These are phyloP conservation scores for Drosophila longiperda DNA, from an alignment of 2,888 invertebrate genomes.

Conservation along the genomic window DNA sequence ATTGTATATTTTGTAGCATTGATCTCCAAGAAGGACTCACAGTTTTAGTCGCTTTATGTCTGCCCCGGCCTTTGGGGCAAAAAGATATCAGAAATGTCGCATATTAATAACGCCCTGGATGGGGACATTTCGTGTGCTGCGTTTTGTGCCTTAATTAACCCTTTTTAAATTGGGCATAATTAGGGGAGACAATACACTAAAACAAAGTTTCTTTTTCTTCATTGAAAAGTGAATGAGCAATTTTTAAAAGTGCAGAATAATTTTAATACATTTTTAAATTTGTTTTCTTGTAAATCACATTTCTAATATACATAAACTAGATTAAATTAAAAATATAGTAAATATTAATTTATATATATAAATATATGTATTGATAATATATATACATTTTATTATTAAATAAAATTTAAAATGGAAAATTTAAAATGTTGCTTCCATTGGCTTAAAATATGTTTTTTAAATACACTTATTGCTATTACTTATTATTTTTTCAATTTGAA, in stretches of 20 bases:
- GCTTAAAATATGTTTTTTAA: not conserved
- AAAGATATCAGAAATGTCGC: constrained; percentile 80
- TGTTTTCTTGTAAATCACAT: not conserved
- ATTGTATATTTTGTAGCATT: constrained; percentile 65
- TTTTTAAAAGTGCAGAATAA: not conserved
- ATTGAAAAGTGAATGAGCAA: not conserved
- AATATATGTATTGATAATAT: not conserved
- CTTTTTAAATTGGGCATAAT: constrained; percentile 83
- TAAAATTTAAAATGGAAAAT: not conserved
- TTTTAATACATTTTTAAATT: not conserved
- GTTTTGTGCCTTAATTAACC: constrained; percentile 82
- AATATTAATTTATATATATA: not conserved
- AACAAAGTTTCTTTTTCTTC: constrained; percentile 25
- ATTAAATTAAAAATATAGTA: not conserved
- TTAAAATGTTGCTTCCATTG: not conserved
- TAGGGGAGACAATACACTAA: constrained; percentile 64
- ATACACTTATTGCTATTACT: not conserved
- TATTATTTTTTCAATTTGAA: not conserved
- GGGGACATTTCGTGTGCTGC: constrained; percentile 71
- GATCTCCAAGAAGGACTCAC: constrained; percentile 50
- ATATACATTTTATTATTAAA: not conserved
- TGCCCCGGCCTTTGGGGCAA: constrained; percentile 45
- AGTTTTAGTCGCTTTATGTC: constrained; percentile 13
- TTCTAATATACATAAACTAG: not conserved
- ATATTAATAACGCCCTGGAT: constrained; percentile 80